Percentiles rank a stretch among this genome's conserved stretches.
These are phyloP conservation scores for Lynx canadensis DNA, from an alignment of 2,113 vertebrate species.

Conservation along the genomic window DNA sequence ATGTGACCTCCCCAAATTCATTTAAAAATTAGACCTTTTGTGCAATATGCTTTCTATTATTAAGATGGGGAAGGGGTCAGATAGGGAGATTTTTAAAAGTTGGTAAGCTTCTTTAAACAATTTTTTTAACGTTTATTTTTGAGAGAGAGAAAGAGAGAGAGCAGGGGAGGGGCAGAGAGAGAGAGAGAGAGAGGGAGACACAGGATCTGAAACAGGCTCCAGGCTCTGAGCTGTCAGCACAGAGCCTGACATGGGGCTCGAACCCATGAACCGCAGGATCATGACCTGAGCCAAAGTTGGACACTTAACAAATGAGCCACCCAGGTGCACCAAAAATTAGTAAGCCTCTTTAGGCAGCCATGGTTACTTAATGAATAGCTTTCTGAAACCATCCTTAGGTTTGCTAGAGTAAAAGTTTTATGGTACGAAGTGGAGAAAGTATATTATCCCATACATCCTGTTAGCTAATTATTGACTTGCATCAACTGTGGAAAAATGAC, in stretches of 20 bases:
- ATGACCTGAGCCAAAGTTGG: too few species aligned
- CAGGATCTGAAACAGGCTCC: too few species aligned
- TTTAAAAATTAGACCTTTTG: slow-evolving; percentile 23
- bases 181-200: too few species aligned
- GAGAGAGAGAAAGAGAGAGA: too few species aligned
- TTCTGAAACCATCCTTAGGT: neutral
- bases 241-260: too few species aligned
- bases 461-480: slow-evolving; percentile 35
- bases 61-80: neutral
- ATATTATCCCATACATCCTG: neutral
- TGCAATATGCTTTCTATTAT: slow-evolving; percentile 47
- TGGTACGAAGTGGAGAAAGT: neutral
- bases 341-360: neutral
- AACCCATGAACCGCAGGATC: too few species aligned
- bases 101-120: neutral
- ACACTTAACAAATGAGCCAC: too few species aligned
- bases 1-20: neutral
- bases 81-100: neutral
- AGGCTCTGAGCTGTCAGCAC: too few species aligned
- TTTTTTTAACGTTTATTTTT: too few species aligned
- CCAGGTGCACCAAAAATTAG: neutral
- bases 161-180: too few species aligned
- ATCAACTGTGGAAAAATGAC: neutral
- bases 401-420: slow-evolving; percentile 27
- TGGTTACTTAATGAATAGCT: slow-evolving; percentile 48